Evolutionary conservation across 1,140 invertebrate species (phyloP), one percentile per base, ranked within the genome.

Genomic region (Oedothorax gibbosus): DNA sequence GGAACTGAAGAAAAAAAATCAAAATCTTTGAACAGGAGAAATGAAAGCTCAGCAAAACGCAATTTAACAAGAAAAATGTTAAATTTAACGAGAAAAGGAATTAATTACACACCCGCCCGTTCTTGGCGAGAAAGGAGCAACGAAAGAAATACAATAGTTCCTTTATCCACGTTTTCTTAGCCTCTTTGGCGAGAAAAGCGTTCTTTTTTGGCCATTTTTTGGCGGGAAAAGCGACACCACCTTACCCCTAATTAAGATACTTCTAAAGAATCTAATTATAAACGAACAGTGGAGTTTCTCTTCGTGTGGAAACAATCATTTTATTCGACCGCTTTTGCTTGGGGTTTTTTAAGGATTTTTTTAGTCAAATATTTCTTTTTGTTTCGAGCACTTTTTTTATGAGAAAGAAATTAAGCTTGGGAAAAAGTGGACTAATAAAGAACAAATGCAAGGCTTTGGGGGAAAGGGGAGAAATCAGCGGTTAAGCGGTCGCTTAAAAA

Each of bases 221-320:
- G 68, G 18, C n/a, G 54, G 54, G 2, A 11, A 54, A 50, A 18
- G 9, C 51, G 50, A 7, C 10, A 35, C 35, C 35, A 35, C 35
- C 35, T 35, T 5, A 35, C 2, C 68, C 18, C 68, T 71, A 54
- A 71, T 71, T 71, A 71, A 71, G 50, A 53, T 21, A 10, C 68
- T n/a, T 71, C 54, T 53, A 51, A 20, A 18, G 54, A 71, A 53
- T 20, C n/a, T 71, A 53, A 71, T 54, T 11, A 71, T n/a, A 18
- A 71, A 18, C 12, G 50, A 20, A 51, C 50, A 11, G 49, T 71
- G 5, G 14, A 20, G 35, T 53, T 18, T 12, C n/a, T 53, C 20
- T 7, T 71, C 49, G n/a, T 51, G 15, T 53, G 15, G 12, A 71
- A 15, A 21, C 68, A 71, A 51, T 71, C n/a, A 71, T 71, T 71